Evolutionary conservation across 2,113 vertebrate species (phyloP).

Genomic region (Sphyrna mokarran): DNA sequence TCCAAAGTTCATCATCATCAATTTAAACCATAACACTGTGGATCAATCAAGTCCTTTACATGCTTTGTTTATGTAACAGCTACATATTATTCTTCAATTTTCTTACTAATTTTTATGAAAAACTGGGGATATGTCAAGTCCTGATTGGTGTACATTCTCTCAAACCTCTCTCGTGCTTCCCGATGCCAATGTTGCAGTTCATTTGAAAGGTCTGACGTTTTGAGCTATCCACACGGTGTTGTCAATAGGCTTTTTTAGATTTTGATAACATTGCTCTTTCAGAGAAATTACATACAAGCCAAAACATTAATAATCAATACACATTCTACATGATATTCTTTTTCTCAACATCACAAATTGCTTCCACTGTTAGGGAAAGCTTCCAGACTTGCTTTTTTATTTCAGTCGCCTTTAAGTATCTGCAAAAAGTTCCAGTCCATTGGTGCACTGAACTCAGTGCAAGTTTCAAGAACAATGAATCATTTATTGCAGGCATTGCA

Average conservation of each 20-base stretch:
- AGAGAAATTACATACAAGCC: neutral
- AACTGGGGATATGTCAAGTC: neutral
- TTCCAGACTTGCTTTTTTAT: neutral
- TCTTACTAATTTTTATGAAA: neutral
- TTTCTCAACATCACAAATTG: neutral
- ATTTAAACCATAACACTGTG: neutral
- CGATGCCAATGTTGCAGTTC: neutral
- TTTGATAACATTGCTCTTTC: neutral
- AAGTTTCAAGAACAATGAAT: neutral
- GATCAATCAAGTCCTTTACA: neutral
- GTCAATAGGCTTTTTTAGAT: neutral
- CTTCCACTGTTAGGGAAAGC: neutral
- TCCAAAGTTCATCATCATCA: neutral
- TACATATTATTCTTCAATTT: neutral
- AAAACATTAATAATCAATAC: neutral
- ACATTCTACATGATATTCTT: neutral
- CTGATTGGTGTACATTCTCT: neutral
- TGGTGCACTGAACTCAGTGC: neutral
- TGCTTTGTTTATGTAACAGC: neutral
- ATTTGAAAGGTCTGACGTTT: neutral
- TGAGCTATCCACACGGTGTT: neutral
- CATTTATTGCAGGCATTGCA: neutral
- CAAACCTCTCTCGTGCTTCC: neutral
- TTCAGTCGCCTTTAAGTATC: neutral
- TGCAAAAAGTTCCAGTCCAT: neutral